Conservation (phyloP, 2,113 vertebrate genomes). For the Centrocercus urophasianus region DNA sequence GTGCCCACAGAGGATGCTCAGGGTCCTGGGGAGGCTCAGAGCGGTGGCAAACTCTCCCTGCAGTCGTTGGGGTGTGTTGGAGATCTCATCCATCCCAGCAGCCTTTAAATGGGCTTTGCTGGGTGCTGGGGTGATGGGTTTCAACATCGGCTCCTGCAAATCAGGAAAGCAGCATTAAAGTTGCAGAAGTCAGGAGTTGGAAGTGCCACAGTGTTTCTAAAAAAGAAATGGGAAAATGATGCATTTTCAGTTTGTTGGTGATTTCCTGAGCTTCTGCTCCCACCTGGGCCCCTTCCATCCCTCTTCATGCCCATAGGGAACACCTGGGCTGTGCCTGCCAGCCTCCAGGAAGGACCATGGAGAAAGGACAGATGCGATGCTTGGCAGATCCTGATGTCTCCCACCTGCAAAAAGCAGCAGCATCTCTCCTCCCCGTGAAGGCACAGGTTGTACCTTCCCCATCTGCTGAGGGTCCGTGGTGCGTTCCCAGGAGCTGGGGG, state of each 20-base stretch:
- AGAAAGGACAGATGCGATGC: no score
- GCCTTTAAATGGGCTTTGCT: not conserved
- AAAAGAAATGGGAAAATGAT: not conserved
- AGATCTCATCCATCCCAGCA: fast-evolving
- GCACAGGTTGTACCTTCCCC: not conserved
- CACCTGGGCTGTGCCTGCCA: not conserved
- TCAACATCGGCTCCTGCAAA: not conserved
- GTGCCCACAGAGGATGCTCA: not conserved
- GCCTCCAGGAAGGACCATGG: no score
- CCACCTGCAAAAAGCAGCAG: no score
- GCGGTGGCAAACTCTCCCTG: not conserved
- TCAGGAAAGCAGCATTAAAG: not conserved
- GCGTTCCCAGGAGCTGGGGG: not conserved
- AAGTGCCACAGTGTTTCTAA: not conserved
- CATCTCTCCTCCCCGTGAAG: not conserved
- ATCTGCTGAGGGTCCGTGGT: not conserved
- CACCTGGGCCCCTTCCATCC: not conserved
- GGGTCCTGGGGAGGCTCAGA: not conserved
- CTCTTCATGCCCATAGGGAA: no score
- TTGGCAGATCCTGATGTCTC: no score
- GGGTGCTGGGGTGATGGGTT: not conserved
- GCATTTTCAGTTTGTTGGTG: not conserved
- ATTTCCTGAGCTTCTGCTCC: not conserved
- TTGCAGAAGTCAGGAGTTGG: not conserved
- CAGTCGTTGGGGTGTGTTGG: not conserved